Conservation (phyloP, 2,113 vertebrate genomes). For the Ia io region DNA sequence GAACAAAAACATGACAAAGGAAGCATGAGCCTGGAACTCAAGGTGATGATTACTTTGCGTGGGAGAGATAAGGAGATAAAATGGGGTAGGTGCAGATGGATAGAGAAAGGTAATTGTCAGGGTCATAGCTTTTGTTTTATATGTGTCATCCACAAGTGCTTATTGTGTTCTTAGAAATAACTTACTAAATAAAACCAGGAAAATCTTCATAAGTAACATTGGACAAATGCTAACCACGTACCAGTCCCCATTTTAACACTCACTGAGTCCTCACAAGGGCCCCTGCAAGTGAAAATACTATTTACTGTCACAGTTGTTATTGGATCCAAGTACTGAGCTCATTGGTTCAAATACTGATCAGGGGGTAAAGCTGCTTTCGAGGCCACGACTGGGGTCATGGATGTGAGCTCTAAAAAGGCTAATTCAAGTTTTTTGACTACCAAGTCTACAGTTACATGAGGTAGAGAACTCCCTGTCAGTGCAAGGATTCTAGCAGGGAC, state of each 20-base stretch:
- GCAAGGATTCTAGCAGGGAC: not conserved
- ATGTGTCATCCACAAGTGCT: not conserved
- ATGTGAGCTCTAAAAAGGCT: not conserved
- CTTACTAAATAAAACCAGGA: not conserved
- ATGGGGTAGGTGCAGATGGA: not conserved
- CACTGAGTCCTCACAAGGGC: not conserved
- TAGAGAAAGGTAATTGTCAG: not conserved
- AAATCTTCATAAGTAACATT: not conserved
- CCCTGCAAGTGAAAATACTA: not conserved
- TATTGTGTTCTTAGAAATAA: not conserved
- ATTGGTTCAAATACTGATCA: not conserved
- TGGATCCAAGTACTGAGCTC: not conserved
- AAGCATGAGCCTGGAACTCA: not conserved
- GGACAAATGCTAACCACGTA: not conserved
- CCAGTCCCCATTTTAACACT: not conserved
- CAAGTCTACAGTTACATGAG: not conserved
- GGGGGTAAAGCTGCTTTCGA: not conserved
- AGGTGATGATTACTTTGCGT: no score
- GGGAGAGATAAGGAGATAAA: not conserved
- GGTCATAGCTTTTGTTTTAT: not conserved
- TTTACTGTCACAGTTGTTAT: not conserved
- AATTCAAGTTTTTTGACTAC: not conserved
- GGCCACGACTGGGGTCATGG: not conserved
- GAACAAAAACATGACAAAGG: not conserved
- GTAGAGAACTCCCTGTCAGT: not conserved